phyloP scores from a whole-genome alignment of 2,113 vertebrate genomes.

The Marmota monax region DNA sequence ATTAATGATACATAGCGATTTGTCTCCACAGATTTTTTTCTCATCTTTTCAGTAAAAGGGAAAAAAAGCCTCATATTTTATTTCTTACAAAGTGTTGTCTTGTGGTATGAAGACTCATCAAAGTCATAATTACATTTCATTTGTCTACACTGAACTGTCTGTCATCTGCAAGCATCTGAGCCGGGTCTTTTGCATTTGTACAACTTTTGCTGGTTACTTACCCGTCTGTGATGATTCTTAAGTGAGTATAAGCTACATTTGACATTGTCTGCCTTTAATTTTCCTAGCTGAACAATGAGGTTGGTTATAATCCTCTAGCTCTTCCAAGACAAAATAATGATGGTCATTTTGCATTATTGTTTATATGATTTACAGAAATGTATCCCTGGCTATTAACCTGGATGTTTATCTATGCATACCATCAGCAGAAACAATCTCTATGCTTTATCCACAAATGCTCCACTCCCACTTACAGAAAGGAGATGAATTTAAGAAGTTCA shows the following conservation, averaged over 20 bases:
- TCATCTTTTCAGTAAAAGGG: constrained; percentile 54
- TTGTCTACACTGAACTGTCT: constrained; percentile 82
- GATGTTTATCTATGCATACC: constrained; percentile 49
- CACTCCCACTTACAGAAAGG: not conserved
- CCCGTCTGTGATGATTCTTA: constrained; percentile 52
- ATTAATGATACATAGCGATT: constrained; percentile 79
- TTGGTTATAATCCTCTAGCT: constrained; percentile 64
- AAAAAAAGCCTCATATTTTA: constrained; percentile 77
- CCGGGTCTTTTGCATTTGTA: constrained; percentile 71
- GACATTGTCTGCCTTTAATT: constrained; percentile 61
- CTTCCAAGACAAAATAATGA: constrained; percentile 62
- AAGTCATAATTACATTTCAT: constrained; percentile 84
- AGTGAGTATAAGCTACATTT: constrained; percentile 58
- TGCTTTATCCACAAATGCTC: not conserved
- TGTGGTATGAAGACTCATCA: constrained; percentile 80
- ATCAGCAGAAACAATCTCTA: not conserved
- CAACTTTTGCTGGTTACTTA: constrained; percentile 73
- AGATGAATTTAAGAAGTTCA: not conserved
- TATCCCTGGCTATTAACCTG: constrained; percentile 61
- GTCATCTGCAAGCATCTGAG: constrained; percentile 78
- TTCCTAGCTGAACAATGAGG: constrained; percentile 44
- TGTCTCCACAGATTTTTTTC: constrained; percentile 68
- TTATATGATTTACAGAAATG: constrained; percentile 65
- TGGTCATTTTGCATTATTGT: constrained; percentile 38
- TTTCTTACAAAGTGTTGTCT: constrained; percentile 79